Evolutionary conservation across 2,113 vertebrate species (phyloP).

Genomic region (Limnothrissa miodon): DNA sequence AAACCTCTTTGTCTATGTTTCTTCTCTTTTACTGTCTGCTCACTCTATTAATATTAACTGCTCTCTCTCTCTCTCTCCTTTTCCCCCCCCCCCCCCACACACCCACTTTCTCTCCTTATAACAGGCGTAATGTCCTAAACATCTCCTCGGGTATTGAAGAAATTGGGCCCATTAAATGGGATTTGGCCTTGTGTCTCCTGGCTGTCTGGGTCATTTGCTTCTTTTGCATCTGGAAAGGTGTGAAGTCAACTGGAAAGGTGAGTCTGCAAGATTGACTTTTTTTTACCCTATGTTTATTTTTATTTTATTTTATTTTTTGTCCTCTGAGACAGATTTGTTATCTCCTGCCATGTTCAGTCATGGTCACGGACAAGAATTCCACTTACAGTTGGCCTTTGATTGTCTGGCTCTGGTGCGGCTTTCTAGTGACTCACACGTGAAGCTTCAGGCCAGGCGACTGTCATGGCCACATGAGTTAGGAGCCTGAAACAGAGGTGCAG

Average conservation of each 20-base stretch:
- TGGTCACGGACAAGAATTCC: background rate
- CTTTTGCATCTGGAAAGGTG: conserved; percentile 99
- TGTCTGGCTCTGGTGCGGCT: background rate
- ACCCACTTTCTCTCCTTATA: background rate
- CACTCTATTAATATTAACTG: background rate
- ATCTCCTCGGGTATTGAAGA: conserved; percentile 86
- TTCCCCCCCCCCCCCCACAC: too few relatives aligned
- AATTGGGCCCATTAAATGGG: conserved; percentile 88
- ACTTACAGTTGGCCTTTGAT: background rate
- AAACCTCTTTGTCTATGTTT: too few relatives aligned
- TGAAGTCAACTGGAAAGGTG: conserved; percentile 96
- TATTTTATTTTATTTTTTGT: background rate
- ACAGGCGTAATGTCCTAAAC: conserved; percentile 88
- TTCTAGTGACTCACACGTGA: background rate
- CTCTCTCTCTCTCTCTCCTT: background rate
- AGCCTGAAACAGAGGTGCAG: background rate
- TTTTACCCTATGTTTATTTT: background rate
- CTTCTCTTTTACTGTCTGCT: background rate
- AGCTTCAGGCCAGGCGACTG: background rate
- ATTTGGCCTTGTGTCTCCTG: conserved; percentile 92
- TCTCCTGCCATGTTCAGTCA: background rate
- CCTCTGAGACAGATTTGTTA: background rate
- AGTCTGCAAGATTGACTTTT: conserved; percentile 41
- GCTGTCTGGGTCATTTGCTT: conserved; percentile 95
- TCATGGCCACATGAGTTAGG: background rate